phyloP scores from a whole-genome alignment of 2,888 invertebrate species.

The Megalurothrips usitatus region DNA sequence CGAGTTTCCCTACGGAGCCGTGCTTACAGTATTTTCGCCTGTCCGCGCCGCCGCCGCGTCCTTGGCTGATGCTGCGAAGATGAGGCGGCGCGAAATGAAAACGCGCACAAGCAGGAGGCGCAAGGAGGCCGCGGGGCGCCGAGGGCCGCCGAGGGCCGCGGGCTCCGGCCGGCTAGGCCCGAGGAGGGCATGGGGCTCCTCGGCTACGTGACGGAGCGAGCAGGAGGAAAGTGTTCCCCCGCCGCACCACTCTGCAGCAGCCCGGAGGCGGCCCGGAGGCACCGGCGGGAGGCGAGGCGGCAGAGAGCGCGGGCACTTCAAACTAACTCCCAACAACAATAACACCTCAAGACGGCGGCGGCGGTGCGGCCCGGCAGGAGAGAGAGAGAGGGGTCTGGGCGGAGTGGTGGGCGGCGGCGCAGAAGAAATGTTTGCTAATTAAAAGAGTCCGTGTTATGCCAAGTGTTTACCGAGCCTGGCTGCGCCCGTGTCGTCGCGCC shows the following conservation, averaged over 20 bases:
- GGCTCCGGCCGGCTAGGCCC: neutral
- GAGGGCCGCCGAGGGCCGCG: no score
- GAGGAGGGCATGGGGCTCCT: neutral
- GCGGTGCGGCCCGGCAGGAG: neutral
- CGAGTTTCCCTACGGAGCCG: no score
- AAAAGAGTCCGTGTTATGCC: neutral
- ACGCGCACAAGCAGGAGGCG: no score
- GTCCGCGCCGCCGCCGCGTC: no score
- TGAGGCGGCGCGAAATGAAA: no score
- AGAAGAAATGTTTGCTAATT: neutral
- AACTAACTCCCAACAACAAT: conserved; percentile 3
- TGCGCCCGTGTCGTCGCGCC: no score
- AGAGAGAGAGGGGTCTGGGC: neutral
- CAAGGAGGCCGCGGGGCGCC: no score
- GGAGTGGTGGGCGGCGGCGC: neutral
- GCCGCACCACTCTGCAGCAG: neutral
- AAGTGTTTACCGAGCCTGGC: no score
- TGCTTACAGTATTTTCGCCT: no score
- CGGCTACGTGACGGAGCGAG: neutral
- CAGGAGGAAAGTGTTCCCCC: neutral
- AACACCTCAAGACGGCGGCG: neutral
- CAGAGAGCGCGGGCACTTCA: neutral
- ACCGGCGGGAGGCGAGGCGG: neutral
- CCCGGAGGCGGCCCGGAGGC: neutral
- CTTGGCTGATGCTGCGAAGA: no score